phyloP scores from a whole-genome alignment of 2,888 invertebrate species.

The Thysanoteuthis rhombus region DNA sequence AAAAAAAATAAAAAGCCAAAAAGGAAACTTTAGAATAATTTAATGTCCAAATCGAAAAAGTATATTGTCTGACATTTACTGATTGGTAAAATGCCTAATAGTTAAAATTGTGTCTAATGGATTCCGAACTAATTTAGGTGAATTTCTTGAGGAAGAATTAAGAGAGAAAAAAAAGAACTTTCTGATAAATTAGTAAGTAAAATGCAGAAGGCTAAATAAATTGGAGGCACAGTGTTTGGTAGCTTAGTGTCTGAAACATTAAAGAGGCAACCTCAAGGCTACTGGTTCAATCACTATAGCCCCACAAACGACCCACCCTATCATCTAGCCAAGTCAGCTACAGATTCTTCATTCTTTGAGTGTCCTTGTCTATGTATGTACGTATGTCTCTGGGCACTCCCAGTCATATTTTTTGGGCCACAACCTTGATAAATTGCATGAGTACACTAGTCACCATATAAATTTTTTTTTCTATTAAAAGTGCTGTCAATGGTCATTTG shows the following conservation, averaged over 20 bases:
- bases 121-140: neutral
- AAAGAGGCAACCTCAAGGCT: too few species aligned
- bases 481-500: too few species aligned
- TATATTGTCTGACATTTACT: neutral
- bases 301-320: too few species aligned
- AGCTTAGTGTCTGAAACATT: neutral
- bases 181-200: neutral
- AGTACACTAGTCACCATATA: too few species aligned
- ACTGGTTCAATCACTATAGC: too few species aligned
- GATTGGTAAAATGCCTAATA: neutral
- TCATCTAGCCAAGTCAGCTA: too few species aligned
- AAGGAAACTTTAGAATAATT: neutral
- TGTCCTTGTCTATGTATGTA: too few species aligned
- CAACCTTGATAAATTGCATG: too few species aligned
- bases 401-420: too few species aligned
- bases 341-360: too few species aligned
- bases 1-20: neutral
- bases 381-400: too few species aligned
- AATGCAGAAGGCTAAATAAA: neutral
- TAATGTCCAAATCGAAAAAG: neutral
- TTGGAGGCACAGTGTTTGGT: neutral
- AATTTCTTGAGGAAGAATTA: neutral
- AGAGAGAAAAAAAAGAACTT: neutral
- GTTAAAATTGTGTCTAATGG: neutral
- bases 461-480: too few species aligned